phyloP scores from a whole-genome alignment of 2,888 invertebrate genomes.

The Tetragnatha montana region DNA sequence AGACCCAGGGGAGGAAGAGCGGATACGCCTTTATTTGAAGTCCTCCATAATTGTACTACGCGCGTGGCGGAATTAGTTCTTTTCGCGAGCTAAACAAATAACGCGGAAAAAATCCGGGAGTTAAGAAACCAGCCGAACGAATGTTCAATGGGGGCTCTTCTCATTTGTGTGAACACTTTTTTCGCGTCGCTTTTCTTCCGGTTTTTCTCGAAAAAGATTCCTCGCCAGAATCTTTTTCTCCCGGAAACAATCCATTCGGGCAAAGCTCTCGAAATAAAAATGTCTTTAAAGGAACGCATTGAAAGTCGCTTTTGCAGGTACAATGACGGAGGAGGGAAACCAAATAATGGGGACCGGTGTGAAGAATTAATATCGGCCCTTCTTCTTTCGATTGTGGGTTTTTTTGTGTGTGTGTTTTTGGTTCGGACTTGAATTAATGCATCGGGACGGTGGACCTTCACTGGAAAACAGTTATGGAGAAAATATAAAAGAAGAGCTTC shows the following conservation, averaged over 20 bases:
- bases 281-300: neutral
- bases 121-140: slow-evolving; percentile 13
- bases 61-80: slow-evolving; percentile 55
- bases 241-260: neutral
- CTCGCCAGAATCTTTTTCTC: neutral
- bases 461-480: too few relatives aligned
- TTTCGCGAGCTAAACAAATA: slow-evolving; percentile 44
- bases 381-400: too few relatives aligned
- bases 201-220: slow-evolving; percentile 20
- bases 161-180: slow-evolving; percentile 8
- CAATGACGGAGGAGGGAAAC: too few relatives aligned
- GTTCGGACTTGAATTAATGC: too few relatives aligned
- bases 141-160: neutral
- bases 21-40: slow-evolving; percentile 40
- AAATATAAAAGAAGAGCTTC: too few relatives aligned
- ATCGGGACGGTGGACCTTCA: too few relatives aligned
- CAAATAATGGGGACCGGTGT: too few relatives aligned
- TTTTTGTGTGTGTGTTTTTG: too few relatives aligned
- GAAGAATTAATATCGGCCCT: too few relatives aligned
- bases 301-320: neutral
- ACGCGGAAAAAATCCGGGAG: slow-evolving; percentile 14
- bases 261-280: neutral
- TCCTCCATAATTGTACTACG: slow-evolving; percentile 53
- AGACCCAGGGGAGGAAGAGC: slow-evolving; percentile 53
- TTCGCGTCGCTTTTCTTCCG: slow-evolving; percentile 23